Conservation (phyloP, 2,797 vertebrate species). For the Anguilla anguilla region DNA sequence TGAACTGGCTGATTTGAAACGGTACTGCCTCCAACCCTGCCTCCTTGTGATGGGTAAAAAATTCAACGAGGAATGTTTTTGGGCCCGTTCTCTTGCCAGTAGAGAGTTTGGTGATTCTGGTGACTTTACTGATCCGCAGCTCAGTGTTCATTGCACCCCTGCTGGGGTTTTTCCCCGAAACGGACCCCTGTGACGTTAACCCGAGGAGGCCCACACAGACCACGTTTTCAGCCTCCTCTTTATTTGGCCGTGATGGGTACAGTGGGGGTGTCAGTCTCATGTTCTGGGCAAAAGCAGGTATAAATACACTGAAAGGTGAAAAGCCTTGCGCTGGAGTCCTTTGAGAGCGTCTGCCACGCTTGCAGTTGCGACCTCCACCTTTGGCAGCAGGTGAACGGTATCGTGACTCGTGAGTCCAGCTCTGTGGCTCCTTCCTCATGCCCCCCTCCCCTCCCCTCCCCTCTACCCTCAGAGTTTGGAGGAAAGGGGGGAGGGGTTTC, state of each 20-base stretch:
- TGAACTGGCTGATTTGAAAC: neutral
- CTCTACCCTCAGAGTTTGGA: neutral
- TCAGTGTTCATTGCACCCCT: neutral
- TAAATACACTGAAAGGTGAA: slow-evolving; percentile 59
- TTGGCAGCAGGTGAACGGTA: slow-evolving; percentile 65
- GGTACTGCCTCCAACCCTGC: too few relatives aligned
- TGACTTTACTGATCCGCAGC: neutral
- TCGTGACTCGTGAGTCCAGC: slow-evolving; percentile 31
- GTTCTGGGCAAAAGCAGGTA: slow-evolving; percentile 65
- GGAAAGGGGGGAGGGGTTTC: slow-evolving; percentile 34
- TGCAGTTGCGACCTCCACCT: slow-evolving; percentile 51
- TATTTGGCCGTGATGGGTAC: slow-evolving; percentile 62
- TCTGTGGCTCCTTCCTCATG: neutral
- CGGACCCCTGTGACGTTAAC: neutral
- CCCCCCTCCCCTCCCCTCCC: neutral
- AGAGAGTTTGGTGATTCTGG: neutral
- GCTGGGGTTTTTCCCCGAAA: neutral
- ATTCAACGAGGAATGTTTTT: neutral
- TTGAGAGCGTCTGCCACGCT: slow-evolving; percentile 42
- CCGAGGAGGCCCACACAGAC: neutral
- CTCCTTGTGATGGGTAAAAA: neutral
- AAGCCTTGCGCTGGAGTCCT: slow-evolving; percentile 32
- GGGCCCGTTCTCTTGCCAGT: too few relatives aligned
- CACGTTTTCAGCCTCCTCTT: slow-evolving; percentile 49
- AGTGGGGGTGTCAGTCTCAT: slow-evolving; percentile 48